A percentile compares a stretch with the other conserved stretches of the same genome.
Evolutionary conservation across 2,113 vertebrate genomes (phyloP).

Genomic region (zebrafish (Danio rerio)): GRCz12tu NC_133190.1:43242501-43243000

Average conservation of each 20-base stretch:
- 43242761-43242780: conserved; percentile 22
- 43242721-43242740: background rate
- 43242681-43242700: background rate
- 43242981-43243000: background rate
- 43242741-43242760: background rate
- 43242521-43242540: background rate
- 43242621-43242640: background rate
- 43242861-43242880: background rate
- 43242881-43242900: background rate
- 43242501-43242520: background rate
- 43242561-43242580: background rate
- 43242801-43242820: background rate
- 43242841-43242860: background rate
- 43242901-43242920: background rate
- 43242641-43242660: background rate
- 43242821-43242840: conserved; percentile 15
- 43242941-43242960: too few species aligned
- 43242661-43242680: conserved; percentile 11
- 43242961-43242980: background rate
- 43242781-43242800: background rate
- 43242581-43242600: background rate
- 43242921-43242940: background rate
- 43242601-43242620: background rate
- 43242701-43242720: background rate
- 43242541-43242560: background rate